A percentile compares a stretch with the other conserved stretches of the same genome.
Evolutionary conservation across 2,113 vertebrate species (phyloP).

Genomic region (Nothoprocta perdicaria): DNA sequence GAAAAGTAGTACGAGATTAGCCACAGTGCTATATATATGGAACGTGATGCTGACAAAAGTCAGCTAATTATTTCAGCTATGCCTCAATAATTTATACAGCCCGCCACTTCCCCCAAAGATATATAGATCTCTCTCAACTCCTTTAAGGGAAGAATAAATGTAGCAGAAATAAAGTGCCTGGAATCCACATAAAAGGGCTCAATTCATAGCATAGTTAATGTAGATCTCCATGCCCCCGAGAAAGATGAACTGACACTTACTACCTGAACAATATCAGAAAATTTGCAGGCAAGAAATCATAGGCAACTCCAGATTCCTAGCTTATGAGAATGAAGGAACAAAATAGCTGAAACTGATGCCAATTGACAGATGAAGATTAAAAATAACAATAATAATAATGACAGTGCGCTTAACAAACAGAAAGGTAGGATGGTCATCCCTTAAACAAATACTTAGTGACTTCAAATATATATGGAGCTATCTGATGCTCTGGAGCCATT

Average conservation of each 20-base stretch:
- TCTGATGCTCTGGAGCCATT: background rate
- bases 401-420: background rate
- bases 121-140: slow-evolving; percentile 27
- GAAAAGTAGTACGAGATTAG: background rate
- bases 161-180: background rate
- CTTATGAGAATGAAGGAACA: background rate
- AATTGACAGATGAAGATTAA: background rate
- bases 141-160: background rate
- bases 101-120: slow-evolving; percentile 8
- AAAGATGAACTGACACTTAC: background rate
- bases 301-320: background rate
- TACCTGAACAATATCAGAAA: background rate
- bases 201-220: background rate
- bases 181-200: background rate
- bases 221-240: background rate
- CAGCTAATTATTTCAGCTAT: slow-evolving; percentile 37
- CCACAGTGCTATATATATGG: slow-evolving; percentile 10
- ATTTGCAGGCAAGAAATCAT: background rate
- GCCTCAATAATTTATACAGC: slow-evolving; percentile 48
- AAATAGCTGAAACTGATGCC: background rate
- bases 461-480: background rate
- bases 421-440: background rate
- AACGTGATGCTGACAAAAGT: slow-evolving; percentile 16
- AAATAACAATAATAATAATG: background rate
- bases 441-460: background rate